These are phyloP conservation scores for Amia ocellicauda DNA, from an alignment of 2,113 vertebrate genomes.

Conservation along the genomic window DNA sequence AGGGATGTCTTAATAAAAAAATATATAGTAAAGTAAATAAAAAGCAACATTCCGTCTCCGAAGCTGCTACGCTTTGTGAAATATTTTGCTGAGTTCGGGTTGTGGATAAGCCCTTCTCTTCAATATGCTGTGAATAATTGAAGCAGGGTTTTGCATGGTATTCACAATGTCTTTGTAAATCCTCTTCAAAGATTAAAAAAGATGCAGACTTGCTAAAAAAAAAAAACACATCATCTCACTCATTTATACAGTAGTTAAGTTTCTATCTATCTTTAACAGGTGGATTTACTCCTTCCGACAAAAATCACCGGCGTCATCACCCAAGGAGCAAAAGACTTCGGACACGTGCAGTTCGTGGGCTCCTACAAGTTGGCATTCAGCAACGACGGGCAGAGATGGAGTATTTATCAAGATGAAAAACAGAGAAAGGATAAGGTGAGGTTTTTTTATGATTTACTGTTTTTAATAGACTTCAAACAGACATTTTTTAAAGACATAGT, in stretches of 20 bases:
- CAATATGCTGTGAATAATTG: slow-evolving; percentile 61
- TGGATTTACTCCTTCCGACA: slow-evolving; percentile 86
- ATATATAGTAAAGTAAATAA: slow-evolving; percentile 34
- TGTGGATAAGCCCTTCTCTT: slow-evolving; percentile 50
- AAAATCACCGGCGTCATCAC: slow-evolving; percentile 97
- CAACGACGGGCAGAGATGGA: slow-evolving; percentile 87
- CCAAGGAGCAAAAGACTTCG: slow-evolving; percentile 98
- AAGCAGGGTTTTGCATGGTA: slow-evolving; percentile 42
- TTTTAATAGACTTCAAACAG: too few species aligned
- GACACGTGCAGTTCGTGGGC: slow-evolving; percentile 94
- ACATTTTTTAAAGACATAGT: too few species aligned
- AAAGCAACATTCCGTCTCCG: slow-evolving; percentile 39
- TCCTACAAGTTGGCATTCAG: slow-evolving; percentile 97
- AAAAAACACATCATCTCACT: not conserved
- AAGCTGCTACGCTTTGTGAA: slow-evolving; percentile 49
- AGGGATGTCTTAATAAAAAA: not conserved
- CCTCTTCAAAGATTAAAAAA: slow-evolving; percentile 33
- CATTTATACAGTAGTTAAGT: slow-evolving; percentile 8
- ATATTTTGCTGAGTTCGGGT: slow-evolving; percentile 55
- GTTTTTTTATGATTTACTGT: too few species aligned
- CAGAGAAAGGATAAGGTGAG: slow-evolving; percentile 96
- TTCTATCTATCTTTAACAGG: slow-evolving; percentile 51
- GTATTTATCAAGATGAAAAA: slow-evolving; percentile 90
- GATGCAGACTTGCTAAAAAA: slow-evolving; percentile 33
- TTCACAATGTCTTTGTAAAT: slow-evolving; percentile 46